Percentiles rank a stretch among this genome's conserved stretches.
phyloP scores from a whole-genome alignment of 2,888 invertebrate species.

The Liopterus haemorrhoidalis region DNA sequence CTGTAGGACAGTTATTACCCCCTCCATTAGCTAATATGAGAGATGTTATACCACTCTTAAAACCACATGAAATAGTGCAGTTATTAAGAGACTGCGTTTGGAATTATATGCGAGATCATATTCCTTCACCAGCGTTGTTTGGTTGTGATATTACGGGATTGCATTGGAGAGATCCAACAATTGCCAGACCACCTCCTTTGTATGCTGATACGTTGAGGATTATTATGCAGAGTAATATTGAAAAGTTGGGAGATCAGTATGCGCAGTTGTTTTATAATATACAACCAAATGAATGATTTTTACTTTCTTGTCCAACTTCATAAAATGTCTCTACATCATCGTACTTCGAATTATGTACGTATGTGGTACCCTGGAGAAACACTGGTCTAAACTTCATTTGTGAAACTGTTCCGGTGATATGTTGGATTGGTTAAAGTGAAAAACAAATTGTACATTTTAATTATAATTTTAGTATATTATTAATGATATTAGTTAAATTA shows the following conservation, averaged over 20 bases:
- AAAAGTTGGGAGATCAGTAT: constrained; percentile 69
- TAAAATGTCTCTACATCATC: too few species aligned
- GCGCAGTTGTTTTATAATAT: constrained; percentile 61
- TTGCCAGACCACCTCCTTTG: constrained; percentile 61
- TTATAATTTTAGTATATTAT: too few species aligned
- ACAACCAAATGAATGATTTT: constrained; percentile 37
- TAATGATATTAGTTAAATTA: too few species aligned
- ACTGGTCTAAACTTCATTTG: too few species aligned
- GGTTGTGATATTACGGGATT: constrained; percentile 60
- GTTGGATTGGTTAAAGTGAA: too few species aligned
- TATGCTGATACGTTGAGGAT: constrained; percentile 76
- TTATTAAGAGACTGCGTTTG: constrained; percentile 79
- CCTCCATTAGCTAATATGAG: constrained; percentile 73
- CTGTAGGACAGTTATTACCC: constrained; percentile 77
- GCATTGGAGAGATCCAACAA: constrained; percentile 73
- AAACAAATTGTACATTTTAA: too few species aligned
- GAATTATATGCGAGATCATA: constrained; percentile 84
- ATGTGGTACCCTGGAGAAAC: too few species aligned
- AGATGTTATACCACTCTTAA: constrained; percentile 67
- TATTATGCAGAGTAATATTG: constrained; percentile 73
- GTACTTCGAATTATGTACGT: too few species aligned
- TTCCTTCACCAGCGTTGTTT: constrained; percentile 79
- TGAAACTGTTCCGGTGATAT: too few species aligned
- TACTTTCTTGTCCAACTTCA: too few species aligned
- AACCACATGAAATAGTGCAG: constrained; percentile 59